These are phyloP conservation scores for Parnassius glacialis DNA, from an alignment of 2,888 invertebrate species.

Conservation along the genomic window DNA sequence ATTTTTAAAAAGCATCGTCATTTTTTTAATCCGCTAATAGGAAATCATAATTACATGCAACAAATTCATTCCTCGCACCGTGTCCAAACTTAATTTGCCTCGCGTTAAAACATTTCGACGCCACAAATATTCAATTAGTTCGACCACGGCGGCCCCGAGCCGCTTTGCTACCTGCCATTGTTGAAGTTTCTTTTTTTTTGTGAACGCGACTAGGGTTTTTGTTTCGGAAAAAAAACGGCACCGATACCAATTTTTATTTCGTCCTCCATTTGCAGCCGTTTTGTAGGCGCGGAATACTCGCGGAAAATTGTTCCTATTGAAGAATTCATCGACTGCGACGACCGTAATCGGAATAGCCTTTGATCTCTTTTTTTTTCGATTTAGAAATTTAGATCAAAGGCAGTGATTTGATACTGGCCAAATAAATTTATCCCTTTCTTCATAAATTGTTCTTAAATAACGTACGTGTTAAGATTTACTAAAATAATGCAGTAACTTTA, in stretches of 20 bases:
- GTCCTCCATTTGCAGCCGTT: constrained; percentile 29
- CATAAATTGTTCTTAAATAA: too few relatives aligned
- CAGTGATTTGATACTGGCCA: constrained; percentile 11
- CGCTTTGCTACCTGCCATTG: constrained; percentile 32
- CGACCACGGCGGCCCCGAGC: background rate
- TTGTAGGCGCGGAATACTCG: constrained; percentile 31
- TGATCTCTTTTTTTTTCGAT: constrained; percentile 20
- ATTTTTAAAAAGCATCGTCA: too few relatives aligned
- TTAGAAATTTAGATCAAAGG: constrained; percentile 10
- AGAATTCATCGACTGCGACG: constrained; percentile 23
- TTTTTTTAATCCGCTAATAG: background rate
- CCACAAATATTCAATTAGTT: constrained; percentile 33
- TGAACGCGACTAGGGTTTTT: constrained; percentile 13
- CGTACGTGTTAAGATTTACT: too few relatives aligned
- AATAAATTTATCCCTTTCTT: background rate
- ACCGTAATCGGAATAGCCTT: constrained; percentile 19
- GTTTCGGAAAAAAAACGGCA: constrained; percentile 13
- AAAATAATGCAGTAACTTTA: too few relatives aligned
- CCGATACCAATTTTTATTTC: constrained; percentile 27
- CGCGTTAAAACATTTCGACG: constrained; percentile 25
- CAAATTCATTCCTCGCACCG: constrained; percentile 3
- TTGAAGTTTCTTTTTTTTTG: constrained; percentile 26
- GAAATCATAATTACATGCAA: constrained; percentile 18
- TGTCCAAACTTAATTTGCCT: constrained; percentile 27
- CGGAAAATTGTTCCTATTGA: constrained; percentile 30